Base-by-base conservation (phyloP, 2,113 vertebrate genomes). In the Xiphophorus couchianus region DNA sequence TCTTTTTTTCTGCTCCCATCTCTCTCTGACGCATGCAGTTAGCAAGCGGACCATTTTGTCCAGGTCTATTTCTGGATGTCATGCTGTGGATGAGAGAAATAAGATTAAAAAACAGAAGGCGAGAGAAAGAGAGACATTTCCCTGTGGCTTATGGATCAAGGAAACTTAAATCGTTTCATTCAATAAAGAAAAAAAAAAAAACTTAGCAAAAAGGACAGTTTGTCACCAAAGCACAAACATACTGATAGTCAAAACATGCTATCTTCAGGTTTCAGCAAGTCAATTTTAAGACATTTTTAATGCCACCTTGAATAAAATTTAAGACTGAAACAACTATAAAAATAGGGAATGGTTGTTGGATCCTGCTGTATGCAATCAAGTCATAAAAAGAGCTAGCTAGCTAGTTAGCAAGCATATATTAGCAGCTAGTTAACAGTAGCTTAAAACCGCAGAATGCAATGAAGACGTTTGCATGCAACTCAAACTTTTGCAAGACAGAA, bases 31-130 rank as follows among this genome's bases (percentile, higher is more conserved):
- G 90, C 89, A 91, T 51, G 65, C 78, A 81, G 87, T 88, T 78
- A 86, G 89, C 83, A 29, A 90, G 85, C 86, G 82, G 83, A 80
- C 82, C 64, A 86, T 88, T 90, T 87, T 82, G 83, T 87, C 85
- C 86, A 85, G 73, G 78, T 91, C 91, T 92, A 92, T 92, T 93
- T 93, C 74, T 82, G 87, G 87, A 89, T 79, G 84, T 84, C 83
- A 86, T 81, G 87, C 80, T 62, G 78, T 70, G 76, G 81, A 84
- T 64, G 77, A 83, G 78, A 84, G 84, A 88, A 90, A 90, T 81
- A 90, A 85, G 87, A 89, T 88, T 83, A 90, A 86, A 58, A 89
- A 90, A 89, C 84, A 86, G 70, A 74, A 65, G 22, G 54, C 69
- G 66, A 73, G 69, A 65, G 72, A 79, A 73, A 68, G 69, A 44